Conservation (phyloP, 2,113 vertebrate genomes). For the Seriola rivoliana region DNA sequence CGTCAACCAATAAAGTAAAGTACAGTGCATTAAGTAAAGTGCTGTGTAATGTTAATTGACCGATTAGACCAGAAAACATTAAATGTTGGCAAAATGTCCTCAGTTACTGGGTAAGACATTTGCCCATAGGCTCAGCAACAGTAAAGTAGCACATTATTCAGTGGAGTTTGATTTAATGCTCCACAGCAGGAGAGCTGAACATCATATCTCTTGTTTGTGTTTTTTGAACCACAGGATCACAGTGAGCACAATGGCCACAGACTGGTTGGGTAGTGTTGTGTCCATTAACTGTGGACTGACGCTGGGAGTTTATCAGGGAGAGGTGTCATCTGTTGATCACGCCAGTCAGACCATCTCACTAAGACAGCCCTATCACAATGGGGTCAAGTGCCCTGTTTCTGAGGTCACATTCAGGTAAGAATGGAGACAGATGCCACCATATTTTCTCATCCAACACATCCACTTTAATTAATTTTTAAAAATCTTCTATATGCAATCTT, state of each 20-base stretch:
- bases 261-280: slow-evolving; percentile 91
- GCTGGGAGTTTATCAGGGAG: slow-evolving; percentile 90
- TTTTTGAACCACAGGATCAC: slow-evolving; percentile 9
- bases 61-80: not conserved
- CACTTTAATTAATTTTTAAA: not conserved
- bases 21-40: not conserved
- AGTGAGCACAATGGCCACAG: slow-evolving; percentile 83
- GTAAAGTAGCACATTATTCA: not conserved
- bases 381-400: slow-evolving; percentile 90
- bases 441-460: not conserved
- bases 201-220: not conserved
- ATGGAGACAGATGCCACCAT: not conserved
- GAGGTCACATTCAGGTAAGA: slow-evolving; percentile 93
- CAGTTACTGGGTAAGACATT: not conserved
- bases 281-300: slow-evolving; percentile 91
- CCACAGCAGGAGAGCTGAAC: not conserved
- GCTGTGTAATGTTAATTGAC: not conserved
- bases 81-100: not conserved
- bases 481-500: not conserved
- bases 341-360: slow-evolving; percentile 92
- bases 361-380: slow-evolving; percentile 90
- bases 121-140: not conserved
- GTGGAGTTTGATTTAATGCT: not conserved
- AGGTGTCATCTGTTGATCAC: slow-evolving; percentile 90
- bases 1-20: not conserved